These are phyloP conservation scores for Cyclopterus lumpus DNA, from an alignment of 2,797 vertebrate genomes.

Conservation along the genomic window DNA sequence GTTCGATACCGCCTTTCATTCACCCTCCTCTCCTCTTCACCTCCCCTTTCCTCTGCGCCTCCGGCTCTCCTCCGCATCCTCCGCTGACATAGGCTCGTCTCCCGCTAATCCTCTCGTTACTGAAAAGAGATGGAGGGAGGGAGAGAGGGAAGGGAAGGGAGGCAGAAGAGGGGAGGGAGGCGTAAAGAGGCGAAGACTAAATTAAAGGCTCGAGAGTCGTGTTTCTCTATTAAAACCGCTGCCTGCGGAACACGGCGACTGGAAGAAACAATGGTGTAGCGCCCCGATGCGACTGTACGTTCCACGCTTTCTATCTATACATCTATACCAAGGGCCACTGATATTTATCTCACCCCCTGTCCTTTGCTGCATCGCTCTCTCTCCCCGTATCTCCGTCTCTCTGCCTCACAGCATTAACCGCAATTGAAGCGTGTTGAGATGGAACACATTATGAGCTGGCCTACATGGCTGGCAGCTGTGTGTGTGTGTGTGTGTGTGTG, in stretches of 20 bases:
- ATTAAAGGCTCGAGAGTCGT: conserved; percentile 63
- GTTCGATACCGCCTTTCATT: conserved; percentile 82
- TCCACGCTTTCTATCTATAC: conserved; percentile 59
- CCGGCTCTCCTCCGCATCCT: conserved; percentile 69
- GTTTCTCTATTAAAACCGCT: conserved; percentile 63
- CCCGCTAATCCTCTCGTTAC: conserved; percentile 82
- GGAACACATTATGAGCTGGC: conserved; percentile 80
- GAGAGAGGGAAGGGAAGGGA: conserved; percentile 26
- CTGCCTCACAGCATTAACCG: conserved; percentile 72
- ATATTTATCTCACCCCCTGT: conserved; percentile 72
- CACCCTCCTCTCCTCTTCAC: conserved; percentile 71
- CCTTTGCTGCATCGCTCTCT: conserved; percentile 47
- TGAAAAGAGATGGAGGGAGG: conserved; percentile 76
- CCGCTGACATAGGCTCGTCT: conserved; percentile 81
- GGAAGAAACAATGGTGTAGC: conserved; percentile 46
- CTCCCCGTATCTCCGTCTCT: conserved; percentile 61
- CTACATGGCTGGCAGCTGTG: conserved; percentile 76
- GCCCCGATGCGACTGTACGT: conserved; percentile 33
- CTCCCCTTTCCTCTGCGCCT: conserved; percentile 64
- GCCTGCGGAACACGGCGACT: conserved; percentile 49
- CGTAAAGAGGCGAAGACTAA: conserved; percentile 52
- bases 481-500: conserved; percentile 26
- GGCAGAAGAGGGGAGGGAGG: no score
- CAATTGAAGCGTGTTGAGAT: conserved; percentile 77
- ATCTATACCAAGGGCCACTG: conserved; percentile 69